phyloP scores from a whole-genome alignment of 2,888 invertebrate species.

The Idaea biselata region DNA sequence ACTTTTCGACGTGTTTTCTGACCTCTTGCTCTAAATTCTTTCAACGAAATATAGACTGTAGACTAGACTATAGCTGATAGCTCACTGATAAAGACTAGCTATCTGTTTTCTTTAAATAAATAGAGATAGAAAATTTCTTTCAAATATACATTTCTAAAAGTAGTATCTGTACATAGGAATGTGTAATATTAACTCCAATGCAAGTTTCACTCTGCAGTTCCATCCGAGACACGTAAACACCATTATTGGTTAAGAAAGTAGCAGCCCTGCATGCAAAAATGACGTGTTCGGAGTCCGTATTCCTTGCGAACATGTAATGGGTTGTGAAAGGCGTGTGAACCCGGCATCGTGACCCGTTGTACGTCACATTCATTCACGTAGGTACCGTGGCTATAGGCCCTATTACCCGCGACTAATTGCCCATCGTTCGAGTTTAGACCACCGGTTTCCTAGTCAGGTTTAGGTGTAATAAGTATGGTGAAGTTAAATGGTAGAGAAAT shows the following conservation, averaged over 20 bases:
- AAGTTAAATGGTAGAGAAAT: too few species aligned
- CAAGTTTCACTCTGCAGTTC: background rate
- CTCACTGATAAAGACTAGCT: too few species aligned
- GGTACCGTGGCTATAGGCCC: constrained; percentile 30
- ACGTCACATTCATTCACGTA: constrained; percentile 44
- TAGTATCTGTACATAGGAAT: background rate
- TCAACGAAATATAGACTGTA: too few species aligned
- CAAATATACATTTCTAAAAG: too few species aligned
- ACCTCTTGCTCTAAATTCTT: too few species aligned
- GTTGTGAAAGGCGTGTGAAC: constrained; percentile 72
- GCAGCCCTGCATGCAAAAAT: background rate
- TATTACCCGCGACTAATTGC: constrained; percentile 64
- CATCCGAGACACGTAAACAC: background rate
- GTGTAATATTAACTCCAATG: background rate
- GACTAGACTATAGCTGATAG: too few species aligned
- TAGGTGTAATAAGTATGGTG: too few species aligned
- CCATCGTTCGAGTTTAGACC: constrained; percentile 42
- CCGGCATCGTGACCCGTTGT: constrained; percentile 55
- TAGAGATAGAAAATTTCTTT: too few species aligned
- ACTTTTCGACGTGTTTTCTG: too few species aligned
- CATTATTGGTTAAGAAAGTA: background rate
- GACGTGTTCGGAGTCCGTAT: background rate
- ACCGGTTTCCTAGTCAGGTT: constrained; percentile 24
- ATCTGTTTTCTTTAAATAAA: too few species aligned
- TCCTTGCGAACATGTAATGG: constrained; percentile 41